Conservation (phyloP, 2,113 vertebrate genomes). For the Epinephelus lanceolatus region DNA sequence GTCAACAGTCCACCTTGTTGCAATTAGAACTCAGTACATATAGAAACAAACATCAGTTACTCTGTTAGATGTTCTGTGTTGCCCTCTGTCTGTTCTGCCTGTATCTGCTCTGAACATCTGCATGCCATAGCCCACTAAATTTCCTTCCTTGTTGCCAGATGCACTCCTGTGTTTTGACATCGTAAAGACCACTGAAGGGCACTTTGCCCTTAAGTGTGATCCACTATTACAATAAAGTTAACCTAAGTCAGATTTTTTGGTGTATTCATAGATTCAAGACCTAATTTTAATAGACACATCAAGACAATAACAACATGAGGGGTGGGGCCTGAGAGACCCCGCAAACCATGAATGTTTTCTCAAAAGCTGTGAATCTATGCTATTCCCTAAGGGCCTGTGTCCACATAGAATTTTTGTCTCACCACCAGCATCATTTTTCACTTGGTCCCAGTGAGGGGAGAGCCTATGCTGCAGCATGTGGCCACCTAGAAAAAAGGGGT, state of each 20-base stretch:
- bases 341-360: no score
- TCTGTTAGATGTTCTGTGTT: neutral
- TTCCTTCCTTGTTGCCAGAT: neutral
- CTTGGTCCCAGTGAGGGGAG: no score
- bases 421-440: no score
- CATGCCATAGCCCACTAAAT: neutral
- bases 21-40: neutral
- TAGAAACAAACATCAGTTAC: neutral
- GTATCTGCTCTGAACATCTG: neutral
- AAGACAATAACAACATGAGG: neutral
- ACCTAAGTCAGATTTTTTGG: neutral
- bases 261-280: neutral
- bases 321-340: no score
- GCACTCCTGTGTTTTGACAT: neutral
- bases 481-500: no score
- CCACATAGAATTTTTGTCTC: no score
- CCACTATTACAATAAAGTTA: neutral
- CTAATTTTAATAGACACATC: neutral
- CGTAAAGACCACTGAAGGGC: neutral
- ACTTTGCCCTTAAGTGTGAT: neutral
- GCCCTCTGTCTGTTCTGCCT: neutral
- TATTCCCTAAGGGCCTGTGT: no score
- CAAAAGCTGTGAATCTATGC: no score
- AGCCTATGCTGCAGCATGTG: no score
- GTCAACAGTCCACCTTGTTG: slow-evolving; percentile 3